Conservation (phyloP, 2,797 vertebrate species). For the Amniataba percoides region DNA sequence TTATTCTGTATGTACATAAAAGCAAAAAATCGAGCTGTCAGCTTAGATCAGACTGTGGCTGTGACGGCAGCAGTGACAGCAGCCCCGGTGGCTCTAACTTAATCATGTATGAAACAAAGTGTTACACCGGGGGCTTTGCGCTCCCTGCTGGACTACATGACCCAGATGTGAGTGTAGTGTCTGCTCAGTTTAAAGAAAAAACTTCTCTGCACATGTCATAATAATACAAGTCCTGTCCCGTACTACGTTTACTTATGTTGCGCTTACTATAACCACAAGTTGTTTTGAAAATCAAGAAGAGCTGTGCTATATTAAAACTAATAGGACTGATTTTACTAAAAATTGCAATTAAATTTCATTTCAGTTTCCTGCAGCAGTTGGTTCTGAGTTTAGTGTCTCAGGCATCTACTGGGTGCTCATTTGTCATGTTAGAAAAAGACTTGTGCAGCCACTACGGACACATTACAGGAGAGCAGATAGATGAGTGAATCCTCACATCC, state of each 20-base stretch:
- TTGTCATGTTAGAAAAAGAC: background rate
- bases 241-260: slow-evolving; percentile 5
- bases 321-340: background rate
- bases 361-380: slow-evolving; percentile 4
- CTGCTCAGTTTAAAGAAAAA: slow-evolving; percentile 42
- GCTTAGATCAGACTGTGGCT: slow-evolving; percentile 18
- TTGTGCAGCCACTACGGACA: background rate
- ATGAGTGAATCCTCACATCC: background rate
- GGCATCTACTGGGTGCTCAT: background rate
- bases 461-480: background rate
- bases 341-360: background rate
- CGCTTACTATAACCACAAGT: background rate
- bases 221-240: slow-evolving; percentile 7
- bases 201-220: slow-evolving; percentile 35
- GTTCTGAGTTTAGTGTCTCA: background rate
- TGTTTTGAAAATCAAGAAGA: background rate
- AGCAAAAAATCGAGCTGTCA: slow-evolving; percentile 43
- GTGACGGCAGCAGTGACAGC: slow-evolving; percentile 37
- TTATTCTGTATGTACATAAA: slow-evolving; percentile 6
- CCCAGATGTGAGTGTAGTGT: slow-evolving; percentile 44
- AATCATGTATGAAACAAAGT: slow-evolving; percentile 51
- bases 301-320: background rate
- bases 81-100: slow-evolving; percentile 44
- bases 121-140: slow-evolving; percentile 47
- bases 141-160: slow-evolving; percentile 44